Evolutionary conservation across 2,113 vertebrate genomes (phyloP), one percentile per base, ranked within the genome.

Genomic region (Eleginops maclovinus): DNA sequence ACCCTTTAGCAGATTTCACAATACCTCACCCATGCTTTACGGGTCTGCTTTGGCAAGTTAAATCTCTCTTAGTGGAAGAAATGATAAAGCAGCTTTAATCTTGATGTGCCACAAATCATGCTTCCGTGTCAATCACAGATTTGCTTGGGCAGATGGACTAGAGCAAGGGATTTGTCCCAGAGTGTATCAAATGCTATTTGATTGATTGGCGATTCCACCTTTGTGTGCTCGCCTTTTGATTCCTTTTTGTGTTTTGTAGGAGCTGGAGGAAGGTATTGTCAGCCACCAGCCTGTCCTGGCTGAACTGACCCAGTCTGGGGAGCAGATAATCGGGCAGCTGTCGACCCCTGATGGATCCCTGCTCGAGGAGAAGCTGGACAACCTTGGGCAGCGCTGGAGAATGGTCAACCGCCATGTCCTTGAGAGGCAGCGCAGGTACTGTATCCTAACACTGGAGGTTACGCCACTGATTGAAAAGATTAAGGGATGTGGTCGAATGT

Each of bases 231-330:
- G 22, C 0, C n/a, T n/a, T 65, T 66, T 54, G 14, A 55, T 26
- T 77, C 51, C n/a, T 47, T 46, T 26, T 2, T 22, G 10, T 22
- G 31, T 71, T 24, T 59, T 69, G 22, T 49, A 99, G 98, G 97
- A 98, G 58, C 94, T 99, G 8, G 96, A 99, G 79, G 96, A 98
- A 56, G 96, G 96, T 19, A 54, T 98, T 55, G 87, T 79, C 73
- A 95, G 90, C 84, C 97, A 97, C 88, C 94, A 96, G 88, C 79
- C 87, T 7, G 89, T 93, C 61, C 81, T 98, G 84, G 89, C 88
- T 4, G 85, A 83, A 0, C 41, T 99, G 14, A 96, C 92, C 87
- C 93, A 78, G 77, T 95, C 94, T 0, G 97, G 96, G n/a, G 95
- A 97, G 70, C 91, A 90, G 55, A 96, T 99, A 72, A 93, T 96